These are phyloP conservation scores for Yponomeuta cagnagella DNA, from an alignment of 2,888 invertebrate genomes.

Conservation along the genomic window DNA sequence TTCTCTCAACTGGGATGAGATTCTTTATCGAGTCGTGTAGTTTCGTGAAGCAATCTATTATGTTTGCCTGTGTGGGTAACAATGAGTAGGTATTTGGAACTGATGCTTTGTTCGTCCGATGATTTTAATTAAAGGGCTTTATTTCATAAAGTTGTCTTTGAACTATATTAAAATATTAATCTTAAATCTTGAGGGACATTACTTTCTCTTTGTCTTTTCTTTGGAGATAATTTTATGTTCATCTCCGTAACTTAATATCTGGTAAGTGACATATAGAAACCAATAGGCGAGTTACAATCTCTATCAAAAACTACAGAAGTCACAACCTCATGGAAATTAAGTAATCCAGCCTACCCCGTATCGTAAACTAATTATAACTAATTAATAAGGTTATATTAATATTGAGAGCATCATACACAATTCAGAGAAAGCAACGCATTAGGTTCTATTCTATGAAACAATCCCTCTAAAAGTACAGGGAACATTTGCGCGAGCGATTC, in stretches of 20 bases:
- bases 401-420: neutral
- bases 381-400: too few relatives aligned
- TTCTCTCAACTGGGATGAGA: slow-evolving; percentile 12
- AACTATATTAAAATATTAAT: too few relatives aligned
- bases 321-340: too few relatives aligned
- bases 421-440: neutral
- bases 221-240: too few relatives aligned
- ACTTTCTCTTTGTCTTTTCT: too few relatives aligned
- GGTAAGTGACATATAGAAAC: too few relatives aligned
- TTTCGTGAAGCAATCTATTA: slow-evolving; percentile 14
- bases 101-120: slow-evolving; percentile 1
- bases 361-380: too few relatives aligned
- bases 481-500: neutral
- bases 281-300: too few relatives aligned
- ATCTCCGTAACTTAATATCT: too few relatives aligned
- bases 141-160: neutral
- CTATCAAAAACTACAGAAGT: too few relatives aligned
- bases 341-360: too few relatives aligned
- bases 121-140: slow-evolving; percentile 4
- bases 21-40: slow-evolving; percentile 14
- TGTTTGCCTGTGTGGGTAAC: slow-evolving; percentile 5
- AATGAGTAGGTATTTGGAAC: neutral
- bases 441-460: neutral
- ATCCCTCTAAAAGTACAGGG: neutral
- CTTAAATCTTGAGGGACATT: too few relatives aligned